Percentiles rank a stretch among this genome's conserved stretches.
These are phyloP conservation scores for Plagodis dolabraria DNA, from an alignment of 2,888 invertebrate species.

Conservation along the genomic window DNA sequence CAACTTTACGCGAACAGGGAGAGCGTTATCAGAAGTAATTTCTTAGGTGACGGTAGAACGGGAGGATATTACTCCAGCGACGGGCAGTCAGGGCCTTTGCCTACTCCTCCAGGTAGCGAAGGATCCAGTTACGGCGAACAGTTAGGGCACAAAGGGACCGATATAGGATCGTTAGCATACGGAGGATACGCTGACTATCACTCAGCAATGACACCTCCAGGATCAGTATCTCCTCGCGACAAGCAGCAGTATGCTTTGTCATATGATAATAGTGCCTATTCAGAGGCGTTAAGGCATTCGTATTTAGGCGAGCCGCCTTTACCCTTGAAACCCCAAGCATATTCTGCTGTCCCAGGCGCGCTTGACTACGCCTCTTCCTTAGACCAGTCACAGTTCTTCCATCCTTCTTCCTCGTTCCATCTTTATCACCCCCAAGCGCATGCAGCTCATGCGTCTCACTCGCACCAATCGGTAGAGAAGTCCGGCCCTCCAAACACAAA, in stretches of 20 bases:
- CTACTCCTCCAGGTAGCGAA: constrained; percentile 96
- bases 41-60: constrained; percentile 76
- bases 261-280: constrained; percentile 86
- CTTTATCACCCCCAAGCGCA: constrained; percentile 90
- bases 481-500: constrained; percentile 88
- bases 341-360: constrained; percentile 89
- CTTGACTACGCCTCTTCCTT: constrained; percentile 87
- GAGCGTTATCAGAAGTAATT: constrained; percentile 97
- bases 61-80: constrained; percentile 83
- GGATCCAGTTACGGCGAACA: constrained; percentile 89
- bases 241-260: constrained; percentile 87
- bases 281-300: constrained; percentile 85
- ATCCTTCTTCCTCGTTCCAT: constrained; percentile 92
- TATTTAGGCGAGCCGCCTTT: constrained; percentile 84
- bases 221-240: constrained; percentile 97
- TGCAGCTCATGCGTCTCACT: constrained; percentile 71
- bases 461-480: constrained; percentile 82
- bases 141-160: constrained; percentile 81
- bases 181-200: constrained; percentile 92
- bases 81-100: constrained; percentile 89
- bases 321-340: constrained; percentile 96
- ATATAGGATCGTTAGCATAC: constrained; percentile 86
- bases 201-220: constrained; percentile 98
- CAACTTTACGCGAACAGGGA: constrained; percentile 97
- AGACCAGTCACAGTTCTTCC: constrained; percentile 95